A percentile compares a stretch with the other conserved stretches of the same genome.
Conservation (phyloP, 2,888 invertebrate genomes). For the Cristatella mucedo region DNA sequence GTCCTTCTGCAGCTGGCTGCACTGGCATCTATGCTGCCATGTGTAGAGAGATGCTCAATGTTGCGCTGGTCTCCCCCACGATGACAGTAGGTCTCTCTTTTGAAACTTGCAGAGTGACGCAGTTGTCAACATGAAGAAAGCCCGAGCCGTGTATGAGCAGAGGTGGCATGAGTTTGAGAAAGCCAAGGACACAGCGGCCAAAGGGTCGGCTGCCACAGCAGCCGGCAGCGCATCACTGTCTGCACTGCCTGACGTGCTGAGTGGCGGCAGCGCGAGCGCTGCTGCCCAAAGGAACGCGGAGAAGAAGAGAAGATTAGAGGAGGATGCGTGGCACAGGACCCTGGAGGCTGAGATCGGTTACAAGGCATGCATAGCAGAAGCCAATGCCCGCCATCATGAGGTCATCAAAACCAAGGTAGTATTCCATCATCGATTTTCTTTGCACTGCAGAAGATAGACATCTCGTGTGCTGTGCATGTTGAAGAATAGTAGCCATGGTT, state of each 20-base stretch:
- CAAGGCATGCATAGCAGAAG: conserved; percentile 41
- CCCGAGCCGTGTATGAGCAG: conserved; percentile 37
- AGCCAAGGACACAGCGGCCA: too few relatives aligned
- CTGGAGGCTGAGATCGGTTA: conserved; percentile 42
- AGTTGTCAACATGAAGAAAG: conserved; percentile 39
- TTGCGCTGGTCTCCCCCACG: too few relatives aligned
- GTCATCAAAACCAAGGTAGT: conserved; percentile 37
- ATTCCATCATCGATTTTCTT: too few relatives aligned
- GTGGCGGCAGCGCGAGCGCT: too few relatives aligned
- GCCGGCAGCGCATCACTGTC: conserved; percentile 15
- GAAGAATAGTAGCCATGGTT: too few relatives aligned
- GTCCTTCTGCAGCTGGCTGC: too few relatives aligned
- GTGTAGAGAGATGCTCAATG: too few relatives aligned
- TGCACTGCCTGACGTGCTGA: too few relatives aligned
- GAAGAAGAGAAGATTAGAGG: conserved; percentile 37
- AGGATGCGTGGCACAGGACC: conserved; percentile 36
- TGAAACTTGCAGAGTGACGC: conserved; percentile 44
- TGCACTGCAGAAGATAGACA: too few relatives aligned
- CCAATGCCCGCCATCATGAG: conserved; percentile 39
- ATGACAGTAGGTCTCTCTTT: too few relatives aligned
- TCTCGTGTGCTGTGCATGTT: too few relatives aligned
- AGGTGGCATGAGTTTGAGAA: conserved; percentile 40
- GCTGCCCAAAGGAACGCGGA: conserved; percentile 36
- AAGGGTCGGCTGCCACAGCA: conserved; percentile 24
- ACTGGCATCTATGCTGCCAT: too few relatives aligned